phyloP scores from a whole-genome alignment of 2,888 invertebrate genomes.

The Resseliella maxima region DNA sequence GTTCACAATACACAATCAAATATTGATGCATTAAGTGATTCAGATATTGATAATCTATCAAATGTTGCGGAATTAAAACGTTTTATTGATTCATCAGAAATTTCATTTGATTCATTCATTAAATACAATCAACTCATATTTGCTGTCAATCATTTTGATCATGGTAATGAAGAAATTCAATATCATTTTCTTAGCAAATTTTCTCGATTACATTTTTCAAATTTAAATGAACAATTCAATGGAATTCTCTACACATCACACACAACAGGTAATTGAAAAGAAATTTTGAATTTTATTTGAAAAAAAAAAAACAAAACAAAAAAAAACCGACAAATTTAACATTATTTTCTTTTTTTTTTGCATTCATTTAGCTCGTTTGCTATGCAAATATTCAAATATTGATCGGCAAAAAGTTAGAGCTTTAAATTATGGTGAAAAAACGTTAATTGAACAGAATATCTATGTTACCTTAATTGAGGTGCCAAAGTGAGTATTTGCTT shows the following conservation, averaged over 20 bases:
- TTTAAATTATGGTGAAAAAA: background rate
- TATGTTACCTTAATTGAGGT: background rate
- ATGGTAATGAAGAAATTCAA: background rate
- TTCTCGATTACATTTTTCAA: background rate
- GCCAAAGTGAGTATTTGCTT: background rate
- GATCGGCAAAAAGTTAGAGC: background rate
- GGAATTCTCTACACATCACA: background rate
- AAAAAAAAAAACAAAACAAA: too few species aligned
- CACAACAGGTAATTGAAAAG: background rate
- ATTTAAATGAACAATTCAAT: background rate
- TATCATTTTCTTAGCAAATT: constrained; percentile 19
- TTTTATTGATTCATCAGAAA: background rate
- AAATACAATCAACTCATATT: background rate
- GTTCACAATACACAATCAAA: too few species aligned
- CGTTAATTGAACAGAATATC: background rate
- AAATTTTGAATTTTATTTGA: background rate
- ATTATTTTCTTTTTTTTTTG: background rate
- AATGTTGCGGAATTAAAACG: background rate
- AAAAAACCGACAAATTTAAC: background rate
- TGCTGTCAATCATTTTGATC: constrained; percentile 25
- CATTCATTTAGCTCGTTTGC: background rate
- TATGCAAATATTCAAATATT: background rate
- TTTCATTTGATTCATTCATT: background rate
- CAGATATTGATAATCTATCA: background rate
- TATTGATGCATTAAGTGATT: too few species aligned